Evolutionary conservation across 2,113 vertebrate species (phyloP), one percentile per base, ranked within the genome.

Genomic region (Pelecanus crispus): DNA sequence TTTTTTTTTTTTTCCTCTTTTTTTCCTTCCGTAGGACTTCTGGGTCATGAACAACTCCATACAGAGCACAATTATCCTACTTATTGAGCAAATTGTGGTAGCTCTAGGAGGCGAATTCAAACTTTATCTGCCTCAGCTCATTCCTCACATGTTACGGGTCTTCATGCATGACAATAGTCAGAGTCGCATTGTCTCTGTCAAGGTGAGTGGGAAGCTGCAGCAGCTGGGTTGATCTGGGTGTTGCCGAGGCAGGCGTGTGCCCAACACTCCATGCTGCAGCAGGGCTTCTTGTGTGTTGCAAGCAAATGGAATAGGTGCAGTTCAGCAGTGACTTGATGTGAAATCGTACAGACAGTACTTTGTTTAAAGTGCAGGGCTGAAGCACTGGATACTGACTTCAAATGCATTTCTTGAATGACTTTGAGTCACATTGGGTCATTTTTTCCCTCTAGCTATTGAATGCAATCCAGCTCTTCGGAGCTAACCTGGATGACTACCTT

Each of bases 11-110:
- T 63, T 32, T n/a, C n/a, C n/a, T n/a, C n/a, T 17, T 68, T 49
- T 31, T 24, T 10, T 52, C 24, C n/a, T 81, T 82, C 55, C 86
- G 2, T 88, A 99, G 99, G 99, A 99, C 94, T 99, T 99, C 97
- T 99, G 99, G 99, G 99, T 99, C 40, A 99, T 99, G 89, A 99
- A 99, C 98, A 99, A 99, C 88, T 99, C 99, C 16, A 99, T 99
- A 96, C 99, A 99, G 98, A 99, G 99, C 98, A 99, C 99, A 6
- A 99, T 99, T 92, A 99, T 99, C 94, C 98, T 99, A 14, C 98
- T 99, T 52, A 99, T 99, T 0, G 99, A 99, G 97, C 99, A 99
- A 86, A 99, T 99, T 5, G 99, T 99, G 88, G 99, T 99, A 49
- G 99, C 99, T 12, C 98, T 99, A 2, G 99, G 99, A 3, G 99